Conservation (phyloP, 2,888 invertebrate species). For the Athetis lepigone region DNA sequence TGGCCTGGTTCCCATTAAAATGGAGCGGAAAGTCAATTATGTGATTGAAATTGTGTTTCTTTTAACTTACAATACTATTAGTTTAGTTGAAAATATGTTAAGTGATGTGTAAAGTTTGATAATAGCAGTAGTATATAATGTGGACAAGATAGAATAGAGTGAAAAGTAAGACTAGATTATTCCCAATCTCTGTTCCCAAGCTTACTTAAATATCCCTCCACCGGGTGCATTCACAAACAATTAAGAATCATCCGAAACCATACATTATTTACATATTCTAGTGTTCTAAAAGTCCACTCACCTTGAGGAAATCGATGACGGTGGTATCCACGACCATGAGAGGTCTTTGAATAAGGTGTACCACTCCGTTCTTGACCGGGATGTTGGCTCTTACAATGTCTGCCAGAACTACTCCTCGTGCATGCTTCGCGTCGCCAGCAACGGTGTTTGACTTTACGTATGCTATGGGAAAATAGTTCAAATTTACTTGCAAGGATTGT, state of each 20-base stretch:
- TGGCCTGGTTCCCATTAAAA: constrained; percentile 88
- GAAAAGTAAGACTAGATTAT: constrained; percentile 13
- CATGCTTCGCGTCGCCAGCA: constrained; percentile 94
- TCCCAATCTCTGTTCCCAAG: too few relatives aligned
- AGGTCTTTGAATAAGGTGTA: constrained; percentile 97
- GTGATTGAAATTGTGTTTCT: constrained; percentile 66
- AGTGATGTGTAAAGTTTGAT: constrained; percentile 38
- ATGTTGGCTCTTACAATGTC: constrained; percentile 97
- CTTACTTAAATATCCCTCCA: constrained; percentile 21
- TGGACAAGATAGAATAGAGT: constrained; percentile 22
- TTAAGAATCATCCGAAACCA: background rate
- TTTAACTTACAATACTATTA: constrained; percentile 55
- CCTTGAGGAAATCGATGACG: constrained; percentile 96
- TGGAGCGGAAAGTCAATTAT: constrained; percentile 86
- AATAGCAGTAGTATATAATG: constrained; percentile 27
- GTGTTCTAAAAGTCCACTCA: constrained; percentile 72
- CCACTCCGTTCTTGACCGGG: constrained; percentile 97
- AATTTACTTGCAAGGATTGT: too few relatives aligned
- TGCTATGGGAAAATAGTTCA: constrained; percentile 85
- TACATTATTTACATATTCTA: background rate
- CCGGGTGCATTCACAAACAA: background rate
- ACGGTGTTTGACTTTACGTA: constrained; percentile 96
- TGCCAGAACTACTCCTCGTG: constrained; percentile 95
- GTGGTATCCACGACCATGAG: constrained; percentile 97
- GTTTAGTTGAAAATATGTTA: constrained; percentile 32